phyloP scores from a whole-genome alignment of 2,888 invertebrate species.

The Fragum fragum region DNA sequence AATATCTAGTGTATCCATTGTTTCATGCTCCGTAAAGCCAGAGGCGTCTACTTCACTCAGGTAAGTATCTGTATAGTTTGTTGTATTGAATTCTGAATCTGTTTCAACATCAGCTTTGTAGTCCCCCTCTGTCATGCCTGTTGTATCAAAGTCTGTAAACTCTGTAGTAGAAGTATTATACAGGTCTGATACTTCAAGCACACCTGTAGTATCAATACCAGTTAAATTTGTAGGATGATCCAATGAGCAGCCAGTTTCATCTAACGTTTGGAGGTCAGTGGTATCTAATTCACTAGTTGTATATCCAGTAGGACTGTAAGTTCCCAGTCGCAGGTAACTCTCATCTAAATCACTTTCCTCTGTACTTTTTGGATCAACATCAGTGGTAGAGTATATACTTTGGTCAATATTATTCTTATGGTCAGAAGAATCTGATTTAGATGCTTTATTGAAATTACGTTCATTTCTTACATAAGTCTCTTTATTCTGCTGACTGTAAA shows the following conservation, averaged over 20 bases:
- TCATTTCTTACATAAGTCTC: not conserved
- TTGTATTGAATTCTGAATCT: not conserved
- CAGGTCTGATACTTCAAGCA: not conserved
- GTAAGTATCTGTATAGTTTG: not conserved
- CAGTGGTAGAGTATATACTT: slow-evolving; percentile 27
- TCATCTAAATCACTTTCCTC: slow-evolving; percentile 51
- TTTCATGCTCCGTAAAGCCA: not conserved
- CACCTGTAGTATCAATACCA: not conserved
- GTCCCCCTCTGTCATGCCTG: not conserved
- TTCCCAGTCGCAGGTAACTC: slow-evolving; percentile 32
- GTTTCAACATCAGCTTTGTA: not conserved
- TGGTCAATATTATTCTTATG: not conserved
- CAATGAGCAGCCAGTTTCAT: slow-evolving; percentile 44
- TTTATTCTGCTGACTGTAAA: not conserved
- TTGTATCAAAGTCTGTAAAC: not conserved
- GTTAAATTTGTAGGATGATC: slow-evolving; percentile 41
- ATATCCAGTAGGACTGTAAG: slow-evolving; percentile 57
- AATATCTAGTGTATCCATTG: not conserved
- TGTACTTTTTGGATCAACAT: slow-evolving; percentile 44
- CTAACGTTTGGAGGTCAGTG: slow-evolving; percentile 46
- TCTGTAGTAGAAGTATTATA: slow-evolving; percentile 2
- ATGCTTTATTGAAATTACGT: not conserved
- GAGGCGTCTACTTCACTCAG: not conserved
- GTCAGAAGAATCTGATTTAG: not conserved
- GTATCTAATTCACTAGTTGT: slow-evolving; percentile 63